phyloP scores from a whole-genome alignment of 2,797 vertebrate genomes.

The Kryptolebias ocellatus region DNA sequence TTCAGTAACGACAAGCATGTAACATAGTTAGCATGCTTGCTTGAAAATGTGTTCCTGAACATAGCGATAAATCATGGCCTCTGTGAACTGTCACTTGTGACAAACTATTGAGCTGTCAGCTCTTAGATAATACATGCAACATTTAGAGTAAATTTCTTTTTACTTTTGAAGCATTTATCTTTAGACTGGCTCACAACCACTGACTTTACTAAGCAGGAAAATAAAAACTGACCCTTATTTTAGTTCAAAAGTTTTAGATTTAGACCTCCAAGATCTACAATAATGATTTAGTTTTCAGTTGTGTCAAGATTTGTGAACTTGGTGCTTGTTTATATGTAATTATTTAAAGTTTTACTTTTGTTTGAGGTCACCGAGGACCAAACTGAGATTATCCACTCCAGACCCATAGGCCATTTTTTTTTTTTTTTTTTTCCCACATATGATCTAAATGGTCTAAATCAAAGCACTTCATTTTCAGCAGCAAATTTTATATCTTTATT shows the following conservation, averaged over 20 bases:
- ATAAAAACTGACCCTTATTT: too few species aligned
- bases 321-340: neutral
- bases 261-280: too few species aligned
- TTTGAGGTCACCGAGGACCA: too few species aligned
- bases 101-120: neutral
- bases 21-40: neutral
- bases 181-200: too few species aligned
- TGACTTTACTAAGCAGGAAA: too few species aligned
- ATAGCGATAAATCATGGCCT: neutral
- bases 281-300: neutral
- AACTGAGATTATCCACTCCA: too few species aligned
- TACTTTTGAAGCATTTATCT: too few species aligned
- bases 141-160: neutral
- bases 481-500: constrained; percentile 43
- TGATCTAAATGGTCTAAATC: neutral
- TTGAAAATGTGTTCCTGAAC: neutral
- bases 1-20: neutral
- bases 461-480: constrained; percentile 29
- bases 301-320: neutral
- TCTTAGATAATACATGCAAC: neutral
- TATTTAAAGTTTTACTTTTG: neutral
- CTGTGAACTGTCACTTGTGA: neutral
- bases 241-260: too few species aligned
- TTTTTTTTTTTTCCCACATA: neutral
- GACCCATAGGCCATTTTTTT: too few species aligned